A percentile compares a stretch with the other conserved stretches of the same genome.
Evolutionary conservation across 2,888 invertebrate species (phyloP).

Genomic region (Sesia bembeciformis): DNA sequence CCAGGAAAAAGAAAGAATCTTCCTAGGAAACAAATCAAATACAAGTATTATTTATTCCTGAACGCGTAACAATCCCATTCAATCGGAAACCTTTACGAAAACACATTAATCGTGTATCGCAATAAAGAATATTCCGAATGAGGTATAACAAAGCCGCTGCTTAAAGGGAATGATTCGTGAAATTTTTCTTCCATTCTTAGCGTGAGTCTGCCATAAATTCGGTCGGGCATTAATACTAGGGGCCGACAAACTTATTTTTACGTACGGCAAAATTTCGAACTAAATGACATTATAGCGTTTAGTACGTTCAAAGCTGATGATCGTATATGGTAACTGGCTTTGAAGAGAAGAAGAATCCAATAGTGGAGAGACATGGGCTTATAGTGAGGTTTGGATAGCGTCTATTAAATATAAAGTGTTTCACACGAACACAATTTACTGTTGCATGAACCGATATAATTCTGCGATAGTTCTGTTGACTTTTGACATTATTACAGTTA

Average conservation of each 20-base stretch:
- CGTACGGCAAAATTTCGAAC: too few species aligned
- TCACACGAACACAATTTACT: too few species aligned
- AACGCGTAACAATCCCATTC: not conserved
- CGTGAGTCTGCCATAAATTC: conserved; percentile 18
- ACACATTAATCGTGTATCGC: conserved; percentile 2
- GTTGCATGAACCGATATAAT: too few species aligned
- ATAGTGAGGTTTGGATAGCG: too few species aligned
- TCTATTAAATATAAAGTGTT: too few species aligned
- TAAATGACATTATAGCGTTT: too few species aligned
- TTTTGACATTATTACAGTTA: too few species aligned
- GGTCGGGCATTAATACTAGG: conserved; percentile 9
- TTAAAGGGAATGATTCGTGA: conserved; percentile 24
- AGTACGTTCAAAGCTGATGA: too few species aligned
- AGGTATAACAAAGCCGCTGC: not conserved
- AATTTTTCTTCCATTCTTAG: conserved; percentile 18
- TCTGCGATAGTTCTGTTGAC: too few species aligned
- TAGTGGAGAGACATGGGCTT: too few species aligned
- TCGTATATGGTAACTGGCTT: too few species aligned
- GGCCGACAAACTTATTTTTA: not conserved
- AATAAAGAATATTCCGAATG: not conserved
- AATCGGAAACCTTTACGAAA: conserved; percentile 2
- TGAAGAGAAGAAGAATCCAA: too few species aligned
- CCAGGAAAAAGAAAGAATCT: not conserved
- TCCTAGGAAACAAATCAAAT: not conserved
- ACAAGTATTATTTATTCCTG: not conserved